Base-by-base conservation (phyloP, 2,888 invertebrate species). In the Hydropsyche betteni region DNA sequence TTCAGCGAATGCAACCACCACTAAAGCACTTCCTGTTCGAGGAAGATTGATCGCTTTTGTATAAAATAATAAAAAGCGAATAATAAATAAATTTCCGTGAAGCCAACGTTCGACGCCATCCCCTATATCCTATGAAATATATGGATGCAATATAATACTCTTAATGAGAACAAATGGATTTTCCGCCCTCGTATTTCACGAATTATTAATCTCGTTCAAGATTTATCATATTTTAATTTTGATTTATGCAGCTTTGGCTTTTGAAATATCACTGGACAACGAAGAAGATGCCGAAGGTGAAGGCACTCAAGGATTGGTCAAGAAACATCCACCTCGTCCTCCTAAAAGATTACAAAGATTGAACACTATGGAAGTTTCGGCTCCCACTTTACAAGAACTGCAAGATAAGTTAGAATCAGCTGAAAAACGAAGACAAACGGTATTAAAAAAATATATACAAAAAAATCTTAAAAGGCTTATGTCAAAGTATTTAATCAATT, bases 321-420 rank as follows among this genome's bases (percentile, higher is more conserved):
- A 86, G 80, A 88, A 87, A 78, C 89, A 91, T 76, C 92, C 93
- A 0, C 93, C 93, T 77, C 89, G 91, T 75, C 92, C 93, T 0
- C 93, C 93, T 0, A 89, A 89, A 64, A 88, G 92, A 75, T 84
- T 93, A 51, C 91, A 92, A 81, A 85, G 91, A 77, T 83, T 93
- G 58, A 88, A 92, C 80, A 91, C 92, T 78, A 89, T 89, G 5
- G 88, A 90, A 2, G 86, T 86, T 70, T 84, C 87, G 0, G 88
- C 89, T 24, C 86, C 89, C 80, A 88, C 89, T 51, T 84, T 92
- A 58, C 89, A 91, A 34, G 89, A 91, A 77, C 87, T 93, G 44
- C 90, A 91, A 81, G 92, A 91, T 81, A 93, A 92, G 81, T 85
- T 92, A 78, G 92, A 91, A 24, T 92, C 91, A 76, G 94, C 93